phyloP scores from a whole-genome alignment of 1,140 invertebrate genomes.

The Cryptotermes secundus region DNA sequence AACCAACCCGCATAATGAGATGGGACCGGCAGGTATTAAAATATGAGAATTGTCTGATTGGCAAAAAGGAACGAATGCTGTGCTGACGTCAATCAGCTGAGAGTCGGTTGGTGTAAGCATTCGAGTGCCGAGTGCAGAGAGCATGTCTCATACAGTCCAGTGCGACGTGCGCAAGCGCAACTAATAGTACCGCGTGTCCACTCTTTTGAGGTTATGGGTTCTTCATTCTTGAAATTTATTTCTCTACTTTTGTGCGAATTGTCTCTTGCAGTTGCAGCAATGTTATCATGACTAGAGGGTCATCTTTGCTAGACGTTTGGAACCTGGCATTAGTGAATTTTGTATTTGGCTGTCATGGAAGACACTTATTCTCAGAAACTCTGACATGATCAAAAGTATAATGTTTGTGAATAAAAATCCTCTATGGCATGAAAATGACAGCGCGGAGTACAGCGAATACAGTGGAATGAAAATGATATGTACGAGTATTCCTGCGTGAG shows the following conservation, averaged over 20 bases:
- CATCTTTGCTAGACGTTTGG: neutral
- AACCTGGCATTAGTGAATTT: neutral
- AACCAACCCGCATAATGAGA: neutral
- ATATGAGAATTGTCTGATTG: neutral
- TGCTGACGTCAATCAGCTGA: slow-evolving; percentile 5
- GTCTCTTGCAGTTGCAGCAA: too few relatives aligned
- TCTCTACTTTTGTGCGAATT: too few relatives aligned
- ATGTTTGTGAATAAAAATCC: neutral
- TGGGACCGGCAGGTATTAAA: neutral
- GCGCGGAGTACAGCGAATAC: too few relatives aligned
- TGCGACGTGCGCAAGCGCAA: neutral
- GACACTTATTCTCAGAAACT: neutral
- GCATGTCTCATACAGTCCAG: neutral
- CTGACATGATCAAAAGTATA: neutral
- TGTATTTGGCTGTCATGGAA: neutral
- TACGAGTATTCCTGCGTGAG: too few relatives aligned
- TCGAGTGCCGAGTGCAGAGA: neutral
- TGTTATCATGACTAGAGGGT: too few relatives aligned
- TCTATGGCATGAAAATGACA: too few relatives aligned
- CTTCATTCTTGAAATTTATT: too few relatives aligned
- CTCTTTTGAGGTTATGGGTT: too few relatives aligned
- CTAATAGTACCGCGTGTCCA: neutral
- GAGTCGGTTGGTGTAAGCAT: neutral
- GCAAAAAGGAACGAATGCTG: neutral
- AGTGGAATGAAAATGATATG: too few relatives aligned